Conservation (phyloP, 2,113 vertebrate genomes). For the Tonatia bakeri region DNA sequence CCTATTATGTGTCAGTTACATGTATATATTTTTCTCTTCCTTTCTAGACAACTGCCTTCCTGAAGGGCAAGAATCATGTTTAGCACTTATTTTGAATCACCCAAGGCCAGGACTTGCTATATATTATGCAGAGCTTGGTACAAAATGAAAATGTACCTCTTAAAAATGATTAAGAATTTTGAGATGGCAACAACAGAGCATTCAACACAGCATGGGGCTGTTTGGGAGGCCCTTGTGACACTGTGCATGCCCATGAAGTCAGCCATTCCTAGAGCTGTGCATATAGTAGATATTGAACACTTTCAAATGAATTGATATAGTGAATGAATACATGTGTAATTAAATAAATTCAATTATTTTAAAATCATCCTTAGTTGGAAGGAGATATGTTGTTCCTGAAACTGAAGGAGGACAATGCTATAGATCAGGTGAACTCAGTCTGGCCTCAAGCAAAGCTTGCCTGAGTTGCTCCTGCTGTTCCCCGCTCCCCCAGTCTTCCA, state of each 20-base stretch:
- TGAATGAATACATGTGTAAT: background rate
- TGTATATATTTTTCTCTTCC: background rate
- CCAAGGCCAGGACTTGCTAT: background rate
- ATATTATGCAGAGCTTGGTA: background rate
- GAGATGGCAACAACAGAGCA: background rate
- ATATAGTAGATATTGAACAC: background rate
- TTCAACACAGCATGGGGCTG: background rate
- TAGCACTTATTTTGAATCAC: background rate
- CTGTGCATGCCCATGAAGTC: background rate
- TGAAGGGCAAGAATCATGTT: background rate
- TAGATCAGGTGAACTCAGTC: background rate
- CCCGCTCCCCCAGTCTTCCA: too few species aligned
- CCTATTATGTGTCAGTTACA: background rate
- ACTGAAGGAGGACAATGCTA: background rate
- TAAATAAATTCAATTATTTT: background rate
- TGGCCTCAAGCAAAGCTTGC: too few species aligned
- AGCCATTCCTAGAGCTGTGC: background rate
- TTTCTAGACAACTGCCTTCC: conserved; percentile 3
- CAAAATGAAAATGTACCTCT: background rate
- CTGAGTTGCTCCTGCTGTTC: too few species aligned
- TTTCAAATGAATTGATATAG: background rate
- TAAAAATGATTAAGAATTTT: conserved; percentile 24
- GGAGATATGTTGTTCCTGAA: conserved; percentile 21
- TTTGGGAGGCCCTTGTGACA: background rate
- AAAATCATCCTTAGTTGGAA: background rate